Base-by-base conservation (phyloP, 2,888 invertebrate species). In the Lasioglossum calceatum region DNA sequence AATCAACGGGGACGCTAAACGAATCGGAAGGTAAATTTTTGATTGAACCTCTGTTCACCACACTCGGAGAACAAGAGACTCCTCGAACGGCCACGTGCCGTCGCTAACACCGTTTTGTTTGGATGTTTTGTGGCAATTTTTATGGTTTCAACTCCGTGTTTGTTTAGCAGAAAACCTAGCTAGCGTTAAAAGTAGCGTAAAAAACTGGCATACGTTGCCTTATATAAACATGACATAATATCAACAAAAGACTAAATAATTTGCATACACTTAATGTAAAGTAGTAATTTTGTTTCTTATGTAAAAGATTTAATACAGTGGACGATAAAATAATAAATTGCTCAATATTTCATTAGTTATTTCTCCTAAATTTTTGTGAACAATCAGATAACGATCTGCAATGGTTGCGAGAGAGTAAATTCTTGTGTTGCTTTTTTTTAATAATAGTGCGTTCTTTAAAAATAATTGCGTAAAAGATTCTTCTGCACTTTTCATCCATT, bases 11-110 rank as follows among this genome's bases (percentile, higher is more conserved):
- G 3, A 64, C 70, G 39, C 4, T 39, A 39, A 70, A 70, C 39
- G 36, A 70, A 23, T 70, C 70, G 12, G 70, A 70, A 70, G 70
- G 70, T 70, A 39, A 70, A 70, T 70, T 70, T 70, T 64, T 36
- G 7, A 64, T 64, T 27, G 32, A 7, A 64, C 7, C 16, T 3
- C 16, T 3, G 32, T 32, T 32, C 32, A 32, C 32, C 32, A 19
- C 32, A 19, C 16, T 64, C 32, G 36, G 32, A 19, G 64, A 36
- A 19, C 64, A 19, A 32, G 64, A 64, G 32, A 32, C 19, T 32
- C 32, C 7, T 7, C 32, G 19, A 32, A 7, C 8, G 64, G 32
- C 8, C 32, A 32, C 27, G 27, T 61, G 27, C 1, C 27, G 14
- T 4, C 27, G 10, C 16, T 2, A 32, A n/a, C 58, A n/a, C 58